These are phyloP conservation scores for Fragariocoptes setiger DNA, from an alignment of 1,140 invertebrate genomes.

Conservation along the genomic window DNA sequence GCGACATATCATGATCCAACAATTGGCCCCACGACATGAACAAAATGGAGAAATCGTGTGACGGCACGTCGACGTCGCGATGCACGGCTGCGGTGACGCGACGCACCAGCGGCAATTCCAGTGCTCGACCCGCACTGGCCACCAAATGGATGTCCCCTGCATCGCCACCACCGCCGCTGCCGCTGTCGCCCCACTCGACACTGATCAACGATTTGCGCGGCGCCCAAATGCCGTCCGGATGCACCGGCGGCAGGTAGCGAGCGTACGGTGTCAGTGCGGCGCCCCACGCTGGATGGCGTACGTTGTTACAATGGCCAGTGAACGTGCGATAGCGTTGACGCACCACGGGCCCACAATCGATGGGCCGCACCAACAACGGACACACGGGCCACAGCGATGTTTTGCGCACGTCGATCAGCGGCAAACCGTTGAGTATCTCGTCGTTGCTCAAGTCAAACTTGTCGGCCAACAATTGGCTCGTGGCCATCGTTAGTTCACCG, in stretches of 20 bases:
- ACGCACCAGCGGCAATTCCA: constrained; percentile 10
- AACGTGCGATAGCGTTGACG: constrained; percentile 35
- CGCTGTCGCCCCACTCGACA: too few relatives aligned
- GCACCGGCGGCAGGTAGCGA: constrained; percentile 17
- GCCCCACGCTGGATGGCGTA: constrained; percentile 62
- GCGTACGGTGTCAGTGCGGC: constrained; percentile 36
- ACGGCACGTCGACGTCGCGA: constrained; percentile 10
- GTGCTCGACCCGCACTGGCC: too few relatives aligned
- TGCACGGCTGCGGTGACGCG: constrained; percentile 25
- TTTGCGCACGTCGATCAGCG: constrained; percentile 55
- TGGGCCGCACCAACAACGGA: constrained; percentile 47
- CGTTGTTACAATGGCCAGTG: constrained; percentile 68
- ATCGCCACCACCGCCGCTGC: too few relatives aligned
- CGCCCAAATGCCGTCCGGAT: constrained; percentile 11
- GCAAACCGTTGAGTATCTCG: constrained; percentile 52
- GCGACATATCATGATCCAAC: constrained; percentile 39
- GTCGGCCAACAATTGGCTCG: constrained; percentile 9
- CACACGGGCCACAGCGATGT: constrained; percentile 46
- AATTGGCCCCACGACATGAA: constrained; percentile 51
- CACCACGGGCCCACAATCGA: constrained; percentile 48
- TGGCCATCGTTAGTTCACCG: constrained; percentile 9
- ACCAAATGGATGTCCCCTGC: too few relatives aligned
- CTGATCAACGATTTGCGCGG: not conserved
- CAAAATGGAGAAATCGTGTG: constrained; percentile 22
- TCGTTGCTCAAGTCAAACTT: constrained; percentile 38